Evolutionary conservation across 2,113 vertebrate species (phyloP), one percentile per base, ranked within the genome.

Genomic region (Prinia subflava): DNA sequence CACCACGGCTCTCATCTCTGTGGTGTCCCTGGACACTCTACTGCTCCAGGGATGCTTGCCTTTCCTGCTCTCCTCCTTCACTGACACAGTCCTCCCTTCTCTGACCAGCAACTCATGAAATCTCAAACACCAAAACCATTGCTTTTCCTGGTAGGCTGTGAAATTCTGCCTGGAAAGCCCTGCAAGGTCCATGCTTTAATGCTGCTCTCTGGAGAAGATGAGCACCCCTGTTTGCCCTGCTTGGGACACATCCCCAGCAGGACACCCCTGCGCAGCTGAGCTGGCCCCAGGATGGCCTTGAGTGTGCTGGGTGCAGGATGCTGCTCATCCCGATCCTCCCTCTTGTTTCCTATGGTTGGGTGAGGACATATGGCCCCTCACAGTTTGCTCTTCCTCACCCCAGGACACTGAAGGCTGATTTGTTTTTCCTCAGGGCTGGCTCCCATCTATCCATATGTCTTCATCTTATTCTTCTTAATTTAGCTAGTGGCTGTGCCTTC

Each of bases 401-500:
- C 83, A 94, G 92, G 95, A 76, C 69, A 49, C 55, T 71, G 65
- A 79, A 96, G 59, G 83, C 79, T 85, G 56, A 94, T 96, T 92
- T 93, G 68, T 84, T 97, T 97, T 95, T 90, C 90, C 93, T 75
- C 50, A 86, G 89, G 68, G 69, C 50, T 87, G 77, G 86, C 90
- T 95, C 73, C 85, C 41, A 87, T 94, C 60, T 95, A 76, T 87
- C 75, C 93, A 67, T 97, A 97, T 95, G 94, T 94, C 95, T 97
- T 47, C 68, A 82, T 86, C 86, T 63, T 94, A 92, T 95, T 96
- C 94, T 89, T 89, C 59, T 73, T 97, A 96, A 96, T 91, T 83
- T 96, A 95, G 95, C 96, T 93, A 71, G 79, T 95, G 92, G 83
- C 95, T 96, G 31, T 89, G 92, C 91, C 94, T 97, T 97, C 97